Base-by-base conservation (phyloP, 2,797 vertebrate species). In the Lacerta viridis region DNA sequence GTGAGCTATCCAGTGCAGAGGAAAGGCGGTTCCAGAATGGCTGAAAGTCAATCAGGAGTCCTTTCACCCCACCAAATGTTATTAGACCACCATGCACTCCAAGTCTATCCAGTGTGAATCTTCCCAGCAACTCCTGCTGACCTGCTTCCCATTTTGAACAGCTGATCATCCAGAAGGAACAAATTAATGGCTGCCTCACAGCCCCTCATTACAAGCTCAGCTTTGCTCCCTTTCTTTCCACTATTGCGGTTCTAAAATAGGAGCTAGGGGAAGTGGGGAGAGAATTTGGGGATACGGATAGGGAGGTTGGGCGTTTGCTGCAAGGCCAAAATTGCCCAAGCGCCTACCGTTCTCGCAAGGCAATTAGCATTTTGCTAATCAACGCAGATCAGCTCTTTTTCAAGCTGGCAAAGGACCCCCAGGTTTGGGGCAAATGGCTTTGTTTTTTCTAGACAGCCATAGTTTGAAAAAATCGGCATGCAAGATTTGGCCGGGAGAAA, bases 51-150 rank as follows among this genome's bases (percentile, higher is more conserved):
- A 68, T 5, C 59, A 3, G 27, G 23, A 33, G 36, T 15, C 7
- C 25, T 25, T 0, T 0, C 84, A 9, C 84, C 72, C 39, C 3
- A 59, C 7, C 2, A 76, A 82, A 55, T 6, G 79, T 39, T 86
- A 4, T 82, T 66, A 50, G 41, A 76, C 39, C 0, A 41, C 85
- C 61, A 15, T 59, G 2, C 18, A 72, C 78, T 2, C 87, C 71
- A 78, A 36, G 64, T 61, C 23, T 80, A n/a, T 81, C 91, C 87
- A 81, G 86, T 89, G 59, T 76, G 5, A 2, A 0, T 68, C 74
- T 74, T 85, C 66, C 90, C 71, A 91, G 80, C 66, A 36, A 9
- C n/a, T 50, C 33, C 75, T 66, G 27, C 66, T 43, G 89, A 82
- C 66, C 0, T 0, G 13, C 75, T 64, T 80, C 83, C 87, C 59